These are phyloP conservation scores for Patella ulyssiponensis DNA, from an alignment of 2,888 invertebrate genomes.

Conservation along the genomic window DNA sequence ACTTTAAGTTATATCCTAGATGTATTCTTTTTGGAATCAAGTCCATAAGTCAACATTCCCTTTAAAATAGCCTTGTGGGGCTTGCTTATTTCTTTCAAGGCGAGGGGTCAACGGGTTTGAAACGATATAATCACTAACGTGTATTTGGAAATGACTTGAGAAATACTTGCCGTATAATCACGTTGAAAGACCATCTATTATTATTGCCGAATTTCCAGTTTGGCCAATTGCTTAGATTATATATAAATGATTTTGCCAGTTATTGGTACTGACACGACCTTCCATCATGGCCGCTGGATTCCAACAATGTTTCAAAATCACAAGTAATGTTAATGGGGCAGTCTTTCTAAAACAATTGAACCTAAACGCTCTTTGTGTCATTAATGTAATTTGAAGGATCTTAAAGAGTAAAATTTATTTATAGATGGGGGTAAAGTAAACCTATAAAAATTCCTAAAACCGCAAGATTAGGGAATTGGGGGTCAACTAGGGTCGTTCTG, in stretches of 20 bases:
- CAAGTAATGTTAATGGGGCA: background rate
- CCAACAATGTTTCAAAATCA: background rate
- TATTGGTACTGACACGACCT: slow-evolving; percentile 1
- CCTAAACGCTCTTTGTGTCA: background rate
- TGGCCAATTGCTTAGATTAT: background rate
- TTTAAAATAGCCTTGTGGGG: too few species aligned
- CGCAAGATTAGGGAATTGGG: too few species aligned
- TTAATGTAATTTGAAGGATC: background rate
- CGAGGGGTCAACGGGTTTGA: too few species aligned
- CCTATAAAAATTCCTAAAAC: too few species aligned
- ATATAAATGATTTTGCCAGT: slow-evolving; percentile 3
- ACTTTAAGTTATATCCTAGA: too few species aligned
- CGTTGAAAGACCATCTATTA: slow-evolving; percentile 9
- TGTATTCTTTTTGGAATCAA: too few species aligned
- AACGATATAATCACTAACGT: too few species aligned
- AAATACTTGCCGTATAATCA: background rate
- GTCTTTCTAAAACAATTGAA: background rate
- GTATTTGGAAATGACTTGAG: background rate
- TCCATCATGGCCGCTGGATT: background rate
- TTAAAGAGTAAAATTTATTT: too few species aligned
- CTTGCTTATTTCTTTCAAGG: too few species aligned
- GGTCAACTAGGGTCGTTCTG: too few species aligned
- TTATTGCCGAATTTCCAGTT: slow-evolving; percentile 1
- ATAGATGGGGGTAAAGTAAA: too few species aligned
- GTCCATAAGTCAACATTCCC: too few species aligned